phyloP scores from a whole-genome alignment of 2,888 invertebrate species.

The Eristalinus aeneus region DNA sequence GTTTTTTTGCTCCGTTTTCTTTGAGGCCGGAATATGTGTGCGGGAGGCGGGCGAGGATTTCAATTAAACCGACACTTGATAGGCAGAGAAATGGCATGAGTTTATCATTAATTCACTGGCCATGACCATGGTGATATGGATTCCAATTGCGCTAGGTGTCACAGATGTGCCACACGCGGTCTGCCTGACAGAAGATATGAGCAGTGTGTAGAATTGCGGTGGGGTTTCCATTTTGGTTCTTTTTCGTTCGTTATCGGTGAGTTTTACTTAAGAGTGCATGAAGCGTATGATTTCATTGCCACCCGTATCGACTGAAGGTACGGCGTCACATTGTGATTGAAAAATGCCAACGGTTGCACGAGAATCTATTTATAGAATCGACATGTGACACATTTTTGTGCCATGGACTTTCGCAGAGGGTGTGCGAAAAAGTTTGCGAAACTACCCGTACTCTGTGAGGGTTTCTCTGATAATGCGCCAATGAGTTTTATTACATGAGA shows the following conservation, averaged over 20 bases:
- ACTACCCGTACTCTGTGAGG: not conserved
- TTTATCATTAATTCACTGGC: slow-evolving; percentile 5
- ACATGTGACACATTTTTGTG: not conserved
- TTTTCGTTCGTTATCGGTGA: not conserved
- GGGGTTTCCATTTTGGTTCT: not conserved
- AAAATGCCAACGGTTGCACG: not conserved
- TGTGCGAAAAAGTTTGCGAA: not conserved
- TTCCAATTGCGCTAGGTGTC: not conserved
- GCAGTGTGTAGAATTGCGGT: not conserved
- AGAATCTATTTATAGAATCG: not conserved
- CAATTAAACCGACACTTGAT: slow-evolving; percentile 35
- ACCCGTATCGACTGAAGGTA: not conserved
- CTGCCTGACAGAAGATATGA: not conserved
- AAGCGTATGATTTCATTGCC: not conserved
- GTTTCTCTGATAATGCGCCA: not conserved
- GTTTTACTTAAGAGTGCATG: not conserved
- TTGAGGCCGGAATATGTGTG: not conserved
- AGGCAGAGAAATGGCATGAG: slow-evolving; percentile 8
- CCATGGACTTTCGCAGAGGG: not conserved
- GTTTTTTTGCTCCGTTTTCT: not conserved
- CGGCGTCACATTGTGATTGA: not conserved
- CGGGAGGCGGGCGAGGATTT: not conserved
- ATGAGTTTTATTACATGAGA: not conserved
- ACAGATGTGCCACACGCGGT: not conserved
- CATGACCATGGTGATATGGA: slow-evolving; percentile 23